Evolutionary conservation across 2,888 invertebrate species (phyloP), one percentile per base, ranked within the genome.

Genomic region (Diaphora mendica): DNA sequence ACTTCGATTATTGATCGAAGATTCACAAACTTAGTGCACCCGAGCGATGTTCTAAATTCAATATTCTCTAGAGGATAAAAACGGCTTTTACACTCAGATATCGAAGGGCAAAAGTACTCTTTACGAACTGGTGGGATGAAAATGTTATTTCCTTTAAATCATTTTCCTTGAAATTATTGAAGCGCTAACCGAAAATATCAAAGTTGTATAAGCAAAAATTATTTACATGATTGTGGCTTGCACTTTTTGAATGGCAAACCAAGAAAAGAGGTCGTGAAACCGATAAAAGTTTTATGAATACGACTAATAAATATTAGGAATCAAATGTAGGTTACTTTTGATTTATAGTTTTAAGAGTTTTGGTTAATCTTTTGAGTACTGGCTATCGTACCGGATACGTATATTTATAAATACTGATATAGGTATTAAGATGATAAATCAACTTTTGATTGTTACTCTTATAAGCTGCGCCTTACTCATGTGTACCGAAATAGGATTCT

Each of bases 381-480:
- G 35, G 23, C 26, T n/a, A 55, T 55, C n/a, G 15, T 26, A 26
- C 70, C 33, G 44, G 5, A 0, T 48, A 48, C 48, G n/a, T 11
- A 33, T 68, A 55, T n/a, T 23, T 68, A n/a, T n/a, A 59, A 68
- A 72, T 71, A 35, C 68, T 59, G 69, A 73, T 71, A 42, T 62
- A 44, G 15, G 48, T 48, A 76, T 72, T 72, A 67, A 72, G 70
- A 72, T 71, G 55, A 79, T 75, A 71, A 72, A 75, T 75, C 62
- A 35, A 23, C 65, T 73, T 68, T 76, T 74, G 64, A 68, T 69
- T 51, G 17, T 64, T 71, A 74, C 26, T 55, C 69, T 70, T 78
- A 55, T 73, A 79, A 70, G 72, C 68, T 55, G 26, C 73, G 65
- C 68, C 74, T 85, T 84, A 85, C 83, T 84, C 84, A 84, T 79